Percentiles rank a stretch among this genome's conserved stretches.
phyloP scores from a whole-genome alignment of 2,888 invertebrate species.

The Chrysotoxum bicinctum region DNA sequence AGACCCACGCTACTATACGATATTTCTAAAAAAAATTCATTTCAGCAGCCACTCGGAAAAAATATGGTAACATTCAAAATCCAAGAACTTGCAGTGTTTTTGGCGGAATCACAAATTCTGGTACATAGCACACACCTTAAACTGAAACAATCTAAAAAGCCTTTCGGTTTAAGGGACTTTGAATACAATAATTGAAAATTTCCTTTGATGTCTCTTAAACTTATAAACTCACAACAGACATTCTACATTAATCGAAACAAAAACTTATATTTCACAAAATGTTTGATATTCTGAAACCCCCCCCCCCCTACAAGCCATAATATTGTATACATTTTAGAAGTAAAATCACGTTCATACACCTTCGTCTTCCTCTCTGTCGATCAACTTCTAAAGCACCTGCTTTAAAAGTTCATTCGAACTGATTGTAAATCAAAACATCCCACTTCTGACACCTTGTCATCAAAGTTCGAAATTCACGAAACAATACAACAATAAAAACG shows the following conservation, averaged over 20 bases:
- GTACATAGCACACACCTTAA: no score
- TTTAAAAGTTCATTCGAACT: not conserved
- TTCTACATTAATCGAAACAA: not conserved
- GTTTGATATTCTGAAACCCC: not conserved
- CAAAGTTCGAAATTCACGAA: slow-evolving; percentile 41
- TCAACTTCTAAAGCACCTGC: slow-evolving; percentile 25
- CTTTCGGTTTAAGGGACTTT: no score
- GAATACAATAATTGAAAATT: no score
- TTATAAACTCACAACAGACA: not conserved
- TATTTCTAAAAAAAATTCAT: no score
- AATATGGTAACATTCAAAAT: no score
- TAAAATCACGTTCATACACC: not conserved
- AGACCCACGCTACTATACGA: no score
- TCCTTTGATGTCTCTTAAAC: no score
- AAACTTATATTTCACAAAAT: not conserved
- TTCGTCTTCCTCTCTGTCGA: not conserved
- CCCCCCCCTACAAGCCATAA: not conserved
- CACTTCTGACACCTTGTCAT: slow-evolving; percentile 58
- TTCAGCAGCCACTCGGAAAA: no score
- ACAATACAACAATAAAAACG: not conserved
- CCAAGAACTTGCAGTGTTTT: no score
- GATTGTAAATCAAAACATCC: slow-evolving; percentile 41
- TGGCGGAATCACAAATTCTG: no score
- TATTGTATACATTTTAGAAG: not conserved
- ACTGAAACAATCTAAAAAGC: no score